phyloP scores from a whole-genome alignment of 2,888 invertebrate genomes.

The Drosophila longiperda region DNA sequence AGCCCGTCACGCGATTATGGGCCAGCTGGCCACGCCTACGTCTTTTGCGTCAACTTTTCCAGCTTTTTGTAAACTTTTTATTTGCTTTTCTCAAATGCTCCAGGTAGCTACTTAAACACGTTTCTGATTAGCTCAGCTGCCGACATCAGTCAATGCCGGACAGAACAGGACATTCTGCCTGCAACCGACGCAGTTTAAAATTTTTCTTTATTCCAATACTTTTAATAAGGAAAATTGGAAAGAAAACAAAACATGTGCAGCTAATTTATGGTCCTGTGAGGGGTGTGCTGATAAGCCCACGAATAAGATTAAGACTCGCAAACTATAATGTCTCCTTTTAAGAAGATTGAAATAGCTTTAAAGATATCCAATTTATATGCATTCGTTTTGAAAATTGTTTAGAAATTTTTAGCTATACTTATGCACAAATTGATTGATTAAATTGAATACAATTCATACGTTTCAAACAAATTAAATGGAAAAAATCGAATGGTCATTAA shows the following conservation, averaged over 20 bases:
- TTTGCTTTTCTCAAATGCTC: constrained; percentile 72
- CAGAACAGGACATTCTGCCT: constrained; percentile 30
- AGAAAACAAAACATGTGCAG: constrained; percentile 49
- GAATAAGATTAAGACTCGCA: constrained; percentile 49
- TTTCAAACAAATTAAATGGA: neutral
- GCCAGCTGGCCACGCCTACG: constrained; percentile 24
- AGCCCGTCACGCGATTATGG: constrained; percentile 40
- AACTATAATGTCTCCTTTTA: neutral
- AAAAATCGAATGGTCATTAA: neutral
- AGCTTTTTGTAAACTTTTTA: constrained; percentile 40
- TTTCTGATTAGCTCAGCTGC: constrained; percentile 79
- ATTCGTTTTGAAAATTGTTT: neutral
- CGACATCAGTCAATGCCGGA: constrained; percentile 57
- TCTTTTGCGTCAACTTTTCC: neutral
- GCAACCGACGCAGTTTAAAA: constrained; percentile 30
- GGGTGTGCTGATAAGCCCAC: constrained; percentile 60
- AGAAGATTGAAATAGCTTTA: neutral
- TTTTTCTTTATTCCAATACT: constrained; percentile 44
- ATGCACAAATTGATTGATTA: neutral
- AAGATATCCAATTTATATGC: neutral
- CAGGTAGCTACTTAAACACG: constrained; percentile 81
- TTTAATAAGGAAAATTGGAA: constrained; percentile 58
- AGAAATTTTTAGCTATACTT: neutral
- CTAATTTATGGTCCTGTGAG: constrained; percentile 21
- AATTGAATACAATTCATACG: neutral